These are phyloP conservation scores for Tachina fera DNA, from an alignment of 2,888 invertebrate species.

Conservation along the genomic window DNA sequence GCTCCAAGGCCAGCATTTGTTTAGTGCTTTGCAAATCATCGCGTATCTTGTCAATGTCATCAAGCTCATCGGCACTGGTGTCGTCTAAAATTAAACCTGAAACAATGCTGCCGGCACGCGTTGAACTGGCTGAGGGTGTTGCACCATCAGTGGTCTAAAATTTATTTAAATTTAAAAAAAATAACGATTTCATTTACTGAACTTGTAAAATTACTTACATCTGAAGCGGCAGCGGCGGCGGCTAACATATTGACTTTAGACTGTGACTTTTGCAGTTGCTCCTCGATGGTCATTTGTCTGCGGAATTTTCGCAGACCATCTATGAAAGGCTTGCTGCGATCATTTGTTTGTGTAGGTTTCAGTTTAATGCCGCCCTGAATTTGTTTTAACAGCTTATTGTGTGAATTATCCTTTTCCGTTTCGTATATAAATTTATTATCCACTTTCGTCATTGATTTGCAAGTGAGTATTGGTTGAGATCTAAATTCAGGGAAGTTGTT, in stretches of 20 bases:
- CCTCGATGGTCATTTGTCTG: constrained; percentile 94
- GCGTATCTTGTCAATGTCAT: constrained; percentile 94
- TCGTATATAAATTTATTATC: constrained; percentile 93
- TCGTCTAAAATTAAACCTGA: constrained; percentile 83
- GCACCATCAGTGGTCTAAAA: constrained; percentile 69
- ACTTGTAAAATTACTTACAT: constrained; percentile 43
- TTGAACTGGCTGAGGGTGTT: constrained; percentile 44
- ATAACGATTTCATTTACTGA: background rate
- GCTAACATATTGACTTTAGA: constrained; percentile 85
- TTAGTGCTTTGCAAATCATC: constrained; percentile 96
- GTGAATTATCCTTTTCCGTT: constrained; percentile 91
- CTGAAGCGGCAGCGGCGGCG: constrained; percentile 28
- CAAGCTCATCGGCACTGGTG: constrained; percentile 92
- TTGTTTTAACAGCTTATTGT: constrained; percentile 91
- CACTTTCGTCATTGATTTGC: constrained; percentile 86
- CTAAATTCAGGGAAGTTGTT: constrained; percentile 77
- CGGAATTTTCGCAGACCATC: constrained; percentile 93
- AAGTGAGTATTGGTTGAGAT: constrained; percentile 86
- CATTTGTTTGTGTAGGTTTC: constrained; percentile 91
- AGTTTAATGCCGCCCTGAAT: constrained; percentile 91
- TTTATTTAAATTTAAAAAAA: background rate
- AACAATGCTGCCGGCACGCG: constrained; percentile 75
- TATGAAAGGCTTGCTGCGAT: constrained; percentile 92
- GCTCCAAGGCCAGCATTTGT: constrained; percentile 93
- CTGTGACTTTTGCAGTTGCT: constrained; percentile 92